phyloP scores from a whole-genome alignment of 2,888 invertebrate species.

The Mythimna vitellina region DNA sequence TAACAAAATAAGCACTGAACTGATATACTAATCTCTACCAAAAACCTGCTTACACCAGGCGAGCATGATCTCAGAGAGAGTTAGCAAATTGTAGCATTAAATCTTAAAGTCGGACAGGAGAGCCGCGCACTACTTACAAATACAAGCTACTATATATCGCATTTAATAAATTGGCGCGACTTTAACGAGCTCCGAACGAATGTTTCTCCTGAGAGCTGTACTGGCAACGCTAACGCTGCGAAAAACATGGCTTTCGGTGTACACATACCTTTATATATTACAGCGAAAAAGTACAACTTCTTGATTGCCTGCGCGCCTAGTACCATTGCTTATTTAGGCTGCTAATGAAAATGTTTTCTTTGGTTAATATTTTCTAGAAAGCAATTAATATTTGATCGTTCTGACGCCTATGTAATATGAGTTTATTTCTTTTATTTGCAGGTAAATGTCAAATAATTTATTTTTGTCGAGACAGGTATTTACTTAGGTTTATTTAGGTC shows the following conservation, averaged over 20 bases:
- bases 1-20: not conserved
- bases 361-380: conserved; percentile 19
- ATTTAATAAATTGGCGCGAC: conserved; percentile 75
- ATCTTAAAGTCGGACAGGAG: conserved; percentile 59
- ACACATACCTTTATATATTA: conserved; percentile 56
- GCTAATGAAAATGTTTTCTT: conserved; percentile 36
- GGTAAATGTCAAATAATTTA: conserved; percentile 18
- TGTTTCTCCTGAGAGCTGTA: conserved; percentile 76
- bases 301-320: conserved; percentile 46
- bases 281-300: conserved; percentile 49
- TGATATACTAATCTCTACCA: conserved; percentile 23
- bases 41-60: conserved; percentile 14
- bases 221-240: conserved; percentile 53
- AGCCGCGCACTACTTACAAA: conserved; percentile 53
- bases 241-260: conserved; percentile 59
- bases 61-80: conserved; percentile 51
- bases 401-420: conserved; percentile 7
- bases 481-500: conserved; percentile 17
- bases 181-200: conserved; percentile 74
- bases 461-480: conserved; percentile 13
- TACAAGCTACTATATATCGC: conserved; percentile 68
- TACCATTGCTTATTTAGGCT: conserved; percentile 47
- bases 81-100: conserved; percentile 59
- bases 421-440: conserved; percentile 11
- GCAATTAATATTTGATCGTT: conserved; percentile 42